Base-by-base conservation (phyloP, 2,113 vertebrate species). In the Chinchilla lanigera region DNA sequence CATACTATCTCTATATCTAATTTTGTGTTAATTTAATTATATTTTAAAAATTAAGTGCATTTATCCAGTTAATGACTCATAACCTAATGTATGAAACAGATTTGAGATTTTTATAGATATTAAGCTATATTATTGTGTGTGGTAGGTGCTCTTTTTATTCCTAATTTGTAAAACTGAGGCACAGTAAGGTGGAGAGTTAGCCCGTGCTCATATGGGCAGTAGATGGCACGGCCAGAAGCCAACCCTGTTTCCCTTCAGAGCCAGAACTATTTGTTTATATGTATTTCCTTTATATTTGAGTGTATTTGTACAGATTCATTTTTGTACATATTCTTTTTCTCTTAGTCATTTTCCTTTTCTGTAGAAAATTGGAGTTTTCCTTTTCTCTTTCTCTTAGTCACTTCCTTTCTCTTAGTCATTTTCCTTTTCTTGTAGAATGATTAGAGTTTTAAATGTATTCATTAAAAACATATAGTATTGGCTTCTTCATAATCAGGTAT, bases 11-110 rank as follows among this genome's bases (percentile, higher is more conserved):
- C 52, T 52, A 11, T 67, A 67, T 60, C 28, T 85, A 83, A 73
- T 44, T 89, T 92, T 69, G 13, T 86, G 56, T 73, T 85, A n/a
- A 41, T 65, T 89, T 80, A 44, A 73, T 85, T 20, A 84, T 50
- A 30, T 28, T 54, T 92, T 82, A 26, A 41, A 92, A 84, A 81
- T 54, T 63, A 44, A 69, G 63, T 52, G 7, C 50, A 54, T 38
- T 71, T 38, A 28, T 69, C 26, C 50, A 78, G 28, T 80, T 92
- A 81, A 82, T 87, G 78, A 58, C 56, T 84, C 14, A 20, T 78
- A 47, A 78, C 38, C 52, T 4, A 50, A 50, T 63, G 28, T 26
- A 17, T 61, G 71, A 92, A 71, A 61, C 61, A 88, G 14, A 56
- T 56, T 75, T 60, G 85, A 41, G 22, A 65, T 24, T 56, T 73